Conservation (phyloP, 1,140 invertebrate genomes). For the Telenomus remus region DNA sequence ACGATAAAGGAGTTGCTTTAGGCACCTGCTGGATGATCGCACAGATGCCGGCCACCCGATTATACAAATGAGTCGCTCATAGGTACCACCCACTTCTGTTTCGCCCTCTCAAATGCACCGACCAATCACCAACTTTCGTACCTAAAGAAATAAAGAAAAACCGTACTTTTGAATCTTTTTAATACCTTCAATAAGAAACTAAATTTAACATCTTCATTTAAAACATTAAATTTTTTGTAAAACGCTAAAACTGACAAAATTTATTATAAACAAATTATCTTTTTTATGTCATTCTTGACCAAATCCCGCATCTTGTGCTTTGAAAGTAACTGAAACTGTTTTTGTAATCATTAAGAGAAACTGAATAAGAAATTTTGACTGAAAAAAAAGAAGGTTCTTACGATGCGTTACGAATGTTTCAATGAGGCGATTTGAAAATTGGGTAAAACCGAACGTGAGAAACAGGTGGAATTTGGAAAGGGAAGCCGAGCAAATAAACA, state of each 20-base stretch:
- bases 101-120: constrained; percentile 24
- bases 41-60: constrained; percentile 50
- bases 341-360: too few relatives aligned
- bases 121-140: constrained; percentile 17
- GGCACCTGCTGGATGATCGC: constrained; percentile 55
- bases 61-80: constrained; percentile 54
- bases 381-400: constrained; percentile 11
- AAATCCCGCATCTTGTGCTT: too few relatives aligned
- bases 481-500: background rate
- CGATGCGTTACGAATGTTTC: constrained; percentile 44
- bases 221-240: too few relatives aligned
- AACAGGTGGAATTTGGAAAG: constrained; percentile 3
- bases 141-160: constrained; percentile 10
- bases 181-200: too few relatives aligned
- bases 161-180: background rate
- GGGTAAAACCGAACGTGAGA: constrained; percentile 20
- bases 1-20: constrained; percentile 49
- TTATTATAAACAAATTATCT: too few relatives aligned
- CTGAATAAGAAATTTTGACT: too few relatives aligned
- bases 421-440: constrained; percentile 27
- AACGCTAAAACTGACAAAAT: too few relatives aligned
- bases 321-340: too few relatives aligned
- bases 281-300: too few relatives aligned
- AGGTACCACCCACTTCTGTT: constrained; percentile 52
- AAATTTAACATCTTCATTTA: too few relatives aligned